Percentiles rank a stretch among this genome's conserved stretches.
Evolutionary conservation across 2,797 vertebrate genomes (phyloP).

Genomic region (Chloroceryle amazona): DNA sequence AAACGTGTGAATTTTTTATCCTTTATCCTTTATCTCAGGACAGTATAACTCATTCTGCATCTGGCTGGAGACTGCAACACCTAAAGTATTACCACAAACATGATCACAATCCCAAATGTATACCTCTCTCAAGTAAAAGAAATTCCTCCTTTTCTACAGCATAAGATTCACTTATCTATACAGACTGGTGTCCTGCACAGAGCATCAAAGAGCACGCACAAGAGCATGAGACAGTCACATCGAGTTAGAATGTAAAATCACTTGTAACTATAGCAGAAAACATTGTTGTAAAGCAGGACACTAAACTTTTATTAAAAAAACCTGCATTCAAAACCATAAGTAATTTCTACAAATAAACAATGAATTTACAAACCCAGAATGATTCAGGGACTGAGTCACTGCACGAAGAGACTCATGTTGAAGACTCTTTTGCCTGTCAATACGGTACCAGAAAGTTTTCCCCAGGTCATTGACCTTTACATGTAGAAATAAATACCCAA

Average conservation of each 20-base stretch:
- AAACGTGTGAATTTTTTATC: not conserved
- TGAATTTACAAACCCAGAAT: not conserved
- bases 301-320: not conserved
- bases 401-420: not conserved
- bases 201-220: not conserved
- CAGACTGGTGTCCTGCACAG: not conserved
- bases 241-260: not conserved
- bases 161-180: not conserved
- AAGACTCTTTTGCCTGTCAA: not conserved
- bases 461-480: not conserved
- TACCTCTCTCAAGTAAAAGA: not conserved
- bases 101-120: not conserved
- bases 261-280: not conserved
- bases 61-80: not conserved
- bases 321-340: not conserved
- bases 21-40: not conserved
- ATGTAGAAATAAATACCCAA: not conserved
- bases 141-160: not conserved
- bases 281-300: not conserved
- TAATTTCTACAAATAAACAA: not conserved
- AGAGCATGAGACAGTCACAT: not conserved
- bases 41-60: not conserved
- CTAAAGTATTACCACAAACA: not conserved
- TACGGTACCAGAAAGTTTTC: not conserved
- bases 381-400: not conserved